These are phyloP conservation scores for Takifugu ocellatus DNA, from an alignment of 2,797 vertebrate species.

Conservation along the genomic window DNA sequence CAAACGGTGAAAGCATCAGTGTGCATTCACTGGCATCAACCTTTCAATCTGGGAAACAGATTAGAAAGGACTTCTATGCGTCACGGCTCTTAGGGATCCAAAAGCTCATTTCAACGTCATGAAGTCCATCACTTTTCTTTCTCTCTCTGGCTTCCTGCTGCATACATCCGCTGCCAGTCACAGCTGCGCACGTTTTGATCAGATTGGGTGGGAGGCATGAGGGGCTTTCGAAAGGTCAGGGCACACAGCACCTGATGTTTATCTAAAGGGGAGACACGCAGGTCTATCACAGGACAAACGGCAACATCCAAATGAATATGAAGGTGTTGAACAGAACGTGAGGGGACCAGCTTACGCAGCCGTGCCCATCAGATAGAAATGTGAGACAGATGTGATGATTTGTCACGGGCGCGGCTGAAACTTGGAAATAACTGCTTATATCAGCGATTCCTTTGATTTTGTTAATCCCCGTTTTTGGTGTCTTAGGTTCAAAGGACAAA, in stretches of 20 bases:
- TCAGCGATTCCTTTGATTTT: background rate
- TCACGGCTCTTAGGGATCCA: slow-evolving; percentile 54
- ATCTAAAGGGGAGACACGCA: background rate
- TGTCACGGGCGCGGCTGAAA: too few species aligned
- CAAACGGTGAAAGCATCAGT: slow-evolving; percentile 36
- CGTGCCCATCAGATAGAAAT: too few species aligned
- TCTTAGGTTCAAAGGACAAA: slow-evolving; percentile 85
- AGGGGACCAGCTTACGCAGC: too few species aligned
- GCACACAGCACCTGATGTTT: slow-evolving; percentile 40
- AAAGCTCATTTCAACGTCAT: slow-evolving; percentile 56
- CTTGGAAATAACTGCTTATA: too few species aligned
- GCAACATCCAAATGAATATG: too few species aligned
- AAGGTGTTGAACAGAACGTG: too few species aligned
- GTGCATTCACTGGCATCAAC: slow-evolving; percentile 60
- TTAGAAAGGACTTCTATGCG: slow-evolving; percentile 52
- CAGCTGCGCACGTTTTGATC: slow-evolving; percentile 59
- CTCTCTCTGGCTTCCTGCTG: slow-evolving; percentile 54
- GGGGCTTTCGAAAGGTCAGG: slow-evolving; percentile 53
- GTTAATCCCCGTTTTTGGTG: slow-evolving; percentile 29
- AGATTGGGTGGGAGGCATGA: slow-evolving; percentile 48
- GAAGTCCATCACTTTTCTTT: slow-evolving; percentile 53
- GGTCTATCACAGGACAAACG: too few species aligned
- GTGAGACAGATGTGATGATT: too few species aligned
- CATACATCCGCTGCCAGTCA: slow-evolving; percentile 58
- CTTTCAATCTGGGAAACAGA: slow-evolving; percentile 27